Conservation (phyloP, 2,888 invertebrate genomes). For the Diarsia brunnea region DNA sequence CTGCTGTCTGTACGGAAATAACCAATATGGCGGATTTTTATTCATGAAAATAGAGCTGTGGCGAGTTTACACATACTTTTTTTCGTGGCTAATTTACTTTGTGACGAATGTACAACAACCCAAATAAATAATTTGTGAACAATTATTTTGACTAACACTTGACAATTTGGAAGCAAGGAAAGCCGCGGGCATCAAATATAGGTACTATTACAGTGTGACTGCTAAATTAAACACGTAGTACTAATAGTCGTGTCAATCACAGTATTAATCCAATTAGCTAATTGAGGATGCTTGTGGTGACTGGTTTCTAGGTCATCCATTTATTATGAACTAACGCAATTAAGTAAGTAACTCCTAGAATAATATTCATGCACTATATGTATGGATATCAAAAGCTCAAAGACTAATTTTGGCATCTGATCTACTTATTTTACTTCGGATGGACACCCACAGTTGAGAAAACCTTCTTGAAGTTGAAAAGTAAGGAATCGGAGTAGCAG, state of each 20-base stretch:
- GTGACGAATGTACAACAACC: too few species aligned
- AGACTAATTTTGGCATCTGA: not conserved
- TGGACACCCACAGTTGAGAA: not conserved
- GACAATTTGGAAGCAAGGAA: not conserved
- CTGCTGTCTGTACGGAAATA: too few species aligned
- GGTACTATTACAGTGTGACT: not conserved
- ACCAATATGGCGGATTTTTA: too few species aligned
- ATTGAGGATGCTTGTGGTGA: conserved; percentile 13
- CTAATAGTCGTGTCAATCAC: conserved; percentile 4
- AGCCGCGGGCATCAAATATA: not conserved
- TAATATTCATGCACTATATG: not conserved
- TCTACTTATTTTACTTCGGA: too few species aligned
- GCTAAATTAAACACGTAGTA: conserved; percentile 2
- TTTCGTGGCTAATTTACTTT: too few species aligned
- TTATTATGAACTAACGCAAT: not conserved
- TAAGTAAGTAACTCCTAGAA: not conserved
- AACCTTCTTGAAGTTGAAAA: too few species aligned
- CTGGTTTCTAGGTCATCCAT: not conserved
- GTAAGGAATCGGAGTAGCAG: too few species aligned
- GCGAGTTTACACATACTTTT: too few species aligned
- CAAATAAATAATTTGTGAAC: not conserved
- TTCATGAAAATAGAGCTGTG: too few species aligned
- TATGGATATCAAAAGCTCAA: not conserved
- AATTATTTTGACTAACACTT: not conserved
- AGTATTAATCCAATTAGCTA: conserved; percentile 34